Evolutionary conservation across 2,113 vertebrate genomes (phyloP), one percentile per base, ranked within the genome.

Genomic region (Carassius gibelio): DNA sequence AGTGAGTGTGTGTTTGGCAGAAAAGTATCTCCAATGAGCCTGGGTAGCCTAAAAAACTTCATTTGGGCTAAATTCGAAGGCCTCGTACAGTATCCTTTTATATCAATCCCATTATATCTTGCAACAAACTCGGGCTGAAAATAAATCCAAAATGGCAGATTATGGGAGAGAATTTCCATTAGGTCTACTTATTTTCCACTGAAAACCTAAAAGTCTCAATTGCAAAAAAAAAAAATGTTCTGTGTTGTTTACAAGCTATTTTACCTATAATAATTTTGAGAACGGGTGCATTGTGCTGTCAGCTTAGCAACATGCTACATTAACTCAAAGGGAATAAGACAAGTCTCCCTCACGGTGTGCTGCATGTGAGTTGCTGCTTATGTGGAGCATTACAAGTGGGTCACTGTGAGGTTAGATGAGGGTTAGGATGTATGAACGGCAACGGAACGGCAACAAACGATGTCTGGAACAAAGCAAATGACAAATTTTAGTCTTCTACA

Each of bases 311-410:
- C 26, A 66, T 66, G 26, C 64, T 66, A 34, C 14, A 13, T 15
- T 30, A 30, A 66, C 64, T 66, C 64, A 11, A 11, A 3, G 2
- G 45, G 45, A 48, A 48, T 48, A 48, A 48, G 45, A 48, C 45
- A 0, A 48, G 45, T 48, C 45, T 48, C 45, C 45, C 45, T 48
- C 45, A 48, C 45, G 3, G 23, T 17, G 30, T 34, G 30, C 6
- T 68, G 64, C 14, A 34, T 8, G 30, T 68, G 64, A 68, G 64
- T 17, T 66, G 6, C 14, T 15, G 64, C 30, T 30, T 34, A 68
- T 68, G 64, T 68, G 14, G 64, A 30, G 64, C 64, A 68, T 68
- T 17, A 68, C 26, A 68, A 68, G 30, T 34, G 64, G 64, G 64
- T 68, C 30, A 68, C 14, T 17, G 14, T 34, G 64, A 68, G 30